These are phyloP conservation scores for Macrostomum lignano DNA, from an alignment of 1,140 invertebrate species.

Conservation along the genomic window DNA sequence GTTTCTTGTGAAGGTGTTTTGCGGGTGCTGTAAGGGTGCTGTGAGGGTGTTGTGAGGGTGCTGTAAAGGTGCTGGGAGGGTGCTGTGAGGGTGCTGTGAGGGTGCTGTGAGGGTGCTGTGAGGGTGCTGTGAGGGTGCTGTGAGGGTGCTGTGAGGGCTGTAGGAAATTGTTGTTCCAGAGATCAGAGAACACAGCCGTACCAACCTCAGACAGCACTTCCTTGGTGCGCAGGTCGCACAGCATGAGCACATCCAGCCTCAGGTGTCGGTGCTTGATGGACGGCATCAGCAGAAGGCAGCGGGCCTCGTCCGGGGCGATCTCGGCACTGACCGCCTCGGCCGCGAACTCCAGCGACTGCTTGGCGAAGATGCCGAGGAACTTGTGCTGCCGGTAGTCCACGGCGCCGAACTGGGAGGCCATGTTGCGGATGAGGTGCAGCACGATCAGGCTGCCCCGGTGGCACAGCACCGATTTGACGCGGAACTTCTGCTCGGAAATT, in stretches of 20 bases:
- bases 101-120: no score
- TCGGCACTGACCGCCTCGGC: slow-evolving; percentile 22
- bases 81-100: no score
- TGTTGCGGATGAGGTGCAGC: slow-evolving; percentile 20
- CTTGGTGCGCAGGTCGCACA: slow-evolving; percentile 16
- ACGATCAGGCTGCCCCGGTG: slow-evolving; percentile 17
- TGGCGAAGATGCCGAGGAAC: slow-evolving; percentile 22
- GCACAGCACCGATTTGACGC: slow-evolving; percentile 23
- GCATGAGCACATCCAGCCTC: slow-evolving; percentile 13
- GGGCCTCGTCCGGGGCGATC: slow-evolving; percentile 21
- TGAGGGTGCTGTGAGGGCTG: no score
- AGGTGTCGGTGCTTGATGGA: neutral
- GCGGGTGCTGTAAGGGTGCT: no score
- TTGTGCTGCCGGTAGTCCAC: slow-evolving; percentile 20
- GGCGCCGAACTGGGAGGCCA: slow-evolving; percentile 23
- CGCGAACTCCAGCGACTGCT: slow-evolving; percentile 18
- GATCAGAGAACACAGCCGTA: no score
- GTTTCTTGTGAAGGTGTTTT: no score
- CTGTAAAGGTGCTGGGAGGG: no score
- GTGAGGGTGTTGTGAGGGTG: no score
- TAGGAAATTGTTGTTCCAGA: no score
- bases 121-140: no score
- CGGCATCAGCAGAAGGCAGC: slow-evolving; percentile 19
- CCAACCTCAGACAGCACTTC: slow-evolving; percentile 14
- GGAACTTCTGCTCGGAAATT: no score